phyloP scores from a whole-genome alignment of 1,140 invertebrate genomes.

The Elysia chlorotica region DNA sequence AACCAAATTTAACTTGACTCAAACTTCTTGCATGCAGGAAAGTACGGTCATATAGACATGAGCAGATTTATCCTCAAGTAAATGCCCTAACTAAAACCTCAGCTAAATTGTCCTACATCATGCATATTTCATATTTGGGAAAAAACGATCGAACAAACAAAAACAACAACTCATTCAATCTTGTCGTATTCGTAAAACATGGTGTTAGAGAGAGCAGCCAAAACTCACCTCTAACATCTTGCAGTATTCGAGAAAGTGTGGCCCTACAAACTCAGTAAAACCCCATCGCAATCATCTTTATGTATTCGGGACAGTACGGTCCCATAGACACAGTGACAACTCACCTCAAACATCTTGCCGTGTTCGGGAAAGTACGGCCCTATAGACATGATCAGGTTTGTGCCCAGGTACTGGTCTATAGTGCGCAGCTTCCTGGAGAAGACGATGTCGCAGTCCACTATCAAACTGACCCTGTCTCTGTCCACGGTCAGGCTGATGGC shows the following conservation, averaged over 20 bases:
- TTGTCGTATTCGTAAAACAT: too few species aligned
- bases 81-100: too few species aligned
- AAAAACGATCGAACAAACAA: too few species aligned
- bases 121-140: too few species aligned
- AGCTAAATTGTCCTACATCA: too few species aligned
- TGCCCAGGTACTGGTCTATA: slow-evolving; percentile 31
- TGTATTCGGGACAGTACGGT: slow-evolving; percentile 45
- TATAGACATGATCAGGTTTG: slow-evolving; percentile 43
- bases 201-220: too few species aligned
- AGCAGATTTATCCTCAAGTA: slow-evolving; percentile 39
- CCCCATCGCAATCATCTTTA: slow-evolving; percentile 26
- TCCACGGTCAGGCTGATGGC: slow-evolving; percentile 40
- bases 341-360: slow-evolving; percentile 41
- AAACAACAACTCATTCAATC: too few species aligned
- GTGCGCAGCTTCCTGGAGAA: slow-evolving; percentile 29
- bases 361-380: slow-evolving; percentile 47
- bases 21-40: slow-evolving; percentile 36
- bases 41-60: slow-evolving; percentile 49
- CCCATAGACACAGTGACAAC: slow-evolving; percentile 45
- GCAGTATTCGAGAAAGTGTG: too few species aligned
- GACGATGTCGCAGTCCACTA: slow-evolving; percentile 46
- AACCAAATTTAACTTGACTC: slow-evolving; percentile 44
- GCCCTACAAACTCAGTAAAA: too few species aligned
- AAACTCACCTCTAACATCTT: too few species aligned
- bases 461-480: slow-evolving; percentile 34